Evolutionary conservation across 2,113 vertebrate species (phyloP).

Genomic region (Chitala chitala): DNA sequence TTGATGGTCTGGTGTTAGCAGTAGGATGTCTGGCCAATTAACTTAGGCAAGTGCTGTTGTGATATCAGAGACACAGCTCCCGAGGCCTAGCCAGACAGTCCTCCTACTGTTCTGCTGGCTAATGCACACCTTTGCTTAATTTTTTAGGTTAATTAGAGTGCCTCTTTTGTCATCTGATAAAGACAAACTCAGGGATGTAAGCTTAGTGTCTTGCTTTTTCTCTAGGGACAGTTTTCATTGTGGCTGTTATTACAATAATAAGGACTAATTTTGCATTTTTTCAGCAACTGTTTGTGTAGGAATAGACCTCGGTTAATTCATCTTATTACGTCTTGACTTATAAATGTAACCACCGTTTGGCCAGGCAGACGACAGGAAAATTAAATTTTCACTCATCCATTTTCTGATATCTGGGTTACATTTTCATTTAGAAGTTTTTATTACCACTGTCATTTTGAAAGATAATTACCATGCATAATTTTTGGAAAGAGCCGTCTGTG

Average conservation of each 20-base stretch:
- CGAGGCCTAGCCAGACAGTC: not conserved
- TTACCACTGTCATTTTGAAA: conserved; percentile 1
- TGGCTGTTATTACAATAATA: not conserved
- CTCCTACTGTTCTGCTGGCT: not conserved
- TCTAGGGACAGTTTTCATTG: not conserved
- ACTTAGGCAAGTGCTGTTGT: not conserved
- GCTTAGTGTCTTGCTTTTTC: not conserved
- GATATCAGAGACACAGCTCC: not conserved
- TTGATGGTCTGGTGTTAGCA: not conserved
- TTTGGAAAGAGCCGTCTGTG: conserved; percentile 4
- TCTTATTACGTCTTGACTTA: not conserved
- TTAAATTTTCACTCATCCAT: not conserved
- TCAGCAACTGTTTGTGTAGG: not conserved
- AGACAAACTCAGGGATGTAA: not conserved
- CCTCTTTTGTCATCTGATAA: not conserved
- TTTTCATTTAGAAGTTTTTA: conserved; percentile 13
- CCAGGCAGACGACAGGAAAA: not conserved
- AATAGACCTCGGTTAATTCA: not conserved
- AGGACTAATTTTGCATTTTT: conserved; percentile 2
- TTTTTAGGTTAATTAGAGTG: not conserved
- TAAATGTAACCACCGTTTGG: not conserved
- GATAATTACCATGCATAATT: conserved; percentile 21
- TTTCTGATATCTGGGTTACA: not conserved
- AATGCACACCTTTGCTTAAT: not conserved
- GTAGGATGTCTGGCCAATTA: not conserved